These are phyloP conservation scores for Rambutsinella grinnellia DNA, from an alignment of 2,888 invertebrate species.

Conservation along the genomic window DNA sequence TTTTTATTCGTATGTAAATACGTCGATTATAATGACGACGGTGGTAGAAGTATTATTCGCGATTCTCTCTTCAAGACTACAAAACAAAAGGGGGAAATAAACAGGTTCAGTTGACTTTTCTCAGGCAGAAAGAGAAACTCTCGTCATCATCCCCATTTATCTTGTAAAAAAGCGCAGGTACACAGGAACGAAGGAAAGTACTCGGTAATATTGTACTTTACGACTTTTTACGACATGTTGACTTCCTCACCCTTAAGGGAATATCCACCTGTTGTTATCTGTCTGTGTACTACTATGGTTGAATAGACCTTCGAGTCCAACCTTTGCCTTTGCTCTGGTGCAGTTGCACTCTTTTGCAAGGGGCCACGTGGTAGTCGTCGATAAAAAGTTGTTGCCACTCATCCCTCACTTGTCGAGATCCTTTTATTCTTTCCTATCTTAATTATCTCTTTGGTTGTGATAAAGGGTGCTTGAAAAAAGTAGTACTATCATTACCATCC, in stretches of 20 bases:
- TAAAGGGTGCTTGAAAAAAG: too few relatives aligned
- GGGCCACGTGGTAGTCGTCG: too few relatives aligned
- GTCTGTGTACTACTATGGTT: background rate
- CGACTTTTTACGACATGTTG: conserved; percentile 19
- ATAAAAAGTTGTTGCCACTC: too few relatives aligned
- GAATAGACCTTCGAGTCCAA: background rate
- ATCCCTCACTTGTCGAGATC: too few relatives aligned
- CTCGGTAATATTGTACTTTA: conserved; percentile 4
- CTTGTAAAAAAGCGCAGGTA: background rate
- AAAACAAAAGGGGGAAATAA: conserved; percentile 43
- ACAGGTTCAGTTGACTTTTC: conserved; percentile 55
- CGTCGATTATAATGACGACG: background rate
- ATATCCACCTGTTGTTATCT: background rate
- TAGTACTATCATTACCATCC: background rate
- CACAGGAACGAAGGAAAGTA: background rate
- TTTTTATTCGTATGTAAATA: background rate
- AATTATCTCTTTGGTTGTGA: too few relatives aligned
- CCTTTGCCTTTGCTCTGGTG: background rate
- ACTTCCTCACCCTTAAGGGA: conserved; percentile 49
- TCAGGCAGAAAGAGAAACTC: conserved; percentile 54
- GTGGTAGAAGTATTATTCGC: background rate
- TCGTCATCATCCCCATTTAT: conserved; percentile 5
- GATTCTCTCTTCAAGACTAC: too few relatives aligned
- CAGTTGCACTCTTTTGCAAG: background rate
- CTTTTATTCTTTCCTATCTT: background rate